Conservation (phyloP, 2,113 vertebrate species). For the Oceanodroma tethys region DNA sequence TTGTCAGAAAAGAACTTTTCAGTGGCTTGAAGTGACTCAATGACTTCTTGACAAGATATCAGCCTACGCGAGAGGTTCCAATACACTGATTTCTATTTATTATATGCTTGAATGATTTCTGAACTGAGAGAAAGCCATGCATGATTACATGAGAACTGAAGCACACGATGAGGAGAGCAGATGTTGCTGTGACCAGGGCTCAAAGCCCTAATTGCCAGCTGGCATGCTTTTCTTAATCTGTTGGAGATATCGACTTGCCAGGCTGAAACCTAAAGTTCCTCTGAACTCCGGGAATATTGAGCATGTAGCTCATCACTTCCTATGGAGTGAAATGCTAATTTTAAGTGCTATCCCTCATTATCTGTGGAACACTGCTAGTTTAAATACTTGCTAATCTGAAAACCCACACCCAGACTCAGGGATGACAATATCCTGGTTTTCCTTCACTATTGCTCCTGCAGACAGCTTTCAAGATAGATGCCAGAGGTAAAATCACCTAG, state of each 20-base stretch:
- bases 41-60: background rate
- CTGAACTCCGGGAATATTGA: background rate
- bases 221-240: conserved; percentile 7
- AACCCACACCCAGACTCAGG: background rate
- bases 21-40: background rate
- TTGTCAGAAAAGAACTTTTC: background rate
- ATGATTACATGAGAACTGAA: background rate
- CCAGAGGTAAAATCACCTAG: background rate
- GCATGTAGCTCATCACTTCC: background rate
- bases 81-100: background rate
- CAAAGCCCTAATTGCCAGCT: background rate
- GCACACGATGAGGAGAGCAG: background rate
- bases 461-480: background rate
- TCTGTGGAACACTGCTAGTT: background rate
- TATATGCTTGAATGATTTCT: background rate
- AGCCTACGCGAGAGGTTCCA: background rate
- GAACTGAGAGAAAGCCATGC: background rate
- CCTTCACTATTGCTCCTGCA: background rate
- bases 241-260: background rate
- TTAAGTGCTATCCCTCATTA: background rate
- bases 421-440: background rate
- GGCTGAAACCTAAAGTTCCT: background rate
- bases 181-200: conserved; percentile 3
- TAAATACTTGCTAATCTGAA: background rate
- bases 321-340: background rate